A percentile compares a stretch with the other conserved stretches of the same genome.
Conservation (phyloP, 2,888 invertebrate genomes). For the Diabrotica balteata region DNA sequence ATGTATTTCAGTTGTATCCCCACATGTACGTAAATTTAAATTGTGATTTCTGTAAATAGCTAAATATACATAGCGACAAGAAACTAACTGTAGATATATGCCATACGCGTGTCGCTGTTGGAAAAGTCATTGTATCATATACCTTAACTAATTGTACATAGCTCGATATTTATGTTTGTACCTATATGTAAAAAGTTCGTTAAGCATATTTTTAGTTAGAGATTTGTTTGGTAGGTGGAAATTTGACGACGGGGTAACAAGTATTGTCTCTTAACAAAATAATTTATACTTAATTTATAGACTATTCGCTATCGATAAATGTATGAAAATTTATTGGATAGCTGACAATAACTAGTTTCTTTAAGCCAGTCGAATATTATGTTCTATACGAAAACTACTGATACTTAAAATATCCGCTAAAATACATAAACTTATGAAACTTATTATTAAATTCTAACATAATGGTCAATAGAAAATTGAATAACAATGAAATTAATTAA, state of each 20-base stretch:
- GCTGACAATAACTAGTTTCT: too few relatives aligned
- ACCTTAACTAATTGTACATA: constrained; percentile 41
- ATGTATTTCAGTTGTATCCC: constrained; percentile 19
- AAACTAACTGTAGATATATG: constrained; percentile 40
- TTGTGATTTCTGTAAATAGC: constrained; percentile 60
- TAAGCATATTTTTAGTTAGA: constrained; percentile 17
- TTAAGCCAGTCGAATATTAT: too few relatives aligned
- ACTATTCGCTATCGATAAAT: too few relatives aligned
- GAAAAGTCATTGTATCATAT: constrained; percentile 34
- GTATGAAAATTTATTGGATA: too few relatives aligned
- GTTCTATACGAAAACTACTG: too few relatives aligned
- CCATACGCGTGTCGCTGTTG: constrained; percentile 15
- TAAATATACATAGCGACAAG: constrained; percentile 27
- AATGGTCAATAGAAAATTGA: too few relatives aligned
- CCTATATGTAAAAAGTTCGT: constrained; percentile 34
- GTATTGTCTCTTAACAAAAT: not conserved
- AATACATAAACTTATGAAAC: too few relatives aligned
- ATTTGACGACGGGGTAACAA: not conserved
- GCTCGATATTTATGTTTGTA: constrained; percentile 37
- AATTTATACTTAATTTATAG: too few relatives aligned
- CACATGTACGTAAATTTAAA: constrained; percentile 57
- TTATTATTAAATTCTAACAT: too few relatives aligned
- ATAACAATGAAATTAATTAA: too few relatives aligned
- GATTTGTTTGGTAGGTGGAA: constrained; percentile 14
- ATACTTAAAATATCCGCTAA: too few relatives aligned